Percentiles rank a stretch among this genome's conserved stretches.
phyloP scores from a whole-genome alignment of 2,113 vertebrate genomes.

The Sander vitreus region DNA sequence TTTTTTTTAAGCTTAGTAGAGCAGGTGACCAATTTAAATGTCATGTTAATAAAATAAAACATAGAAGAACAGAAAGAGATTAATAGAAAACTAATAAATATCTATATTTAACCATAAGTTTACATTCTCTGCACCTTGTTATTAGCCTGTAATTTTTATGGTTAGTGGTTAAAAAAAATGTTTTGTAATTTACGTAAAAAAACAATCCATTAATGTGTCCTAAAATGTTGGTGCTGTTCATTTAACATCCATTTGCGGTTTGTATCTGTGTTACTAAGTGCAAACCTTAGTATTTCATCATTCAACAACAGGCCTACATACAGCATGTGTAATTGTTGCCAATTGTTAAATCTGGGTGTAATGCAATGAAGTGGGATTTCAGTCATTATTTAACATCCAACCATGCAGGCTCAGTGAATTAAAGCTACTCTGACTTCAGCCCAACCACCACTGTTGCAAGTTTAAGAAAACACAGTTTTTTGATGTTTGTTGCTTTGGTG shows the following conservation, averaged over 20 bases:
- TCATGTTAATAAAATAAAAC: not conserved
- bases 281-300: not conserved
- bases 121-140: not conserved
- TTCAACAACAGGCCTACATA: not conserved
- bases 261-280: too few relatives aligned
- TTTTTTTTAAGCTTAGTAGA: not conserved
- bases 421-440: not conserved
- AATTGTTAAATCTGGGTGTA: not conserved
- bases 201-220: not conserved
- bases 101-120: not conserved
- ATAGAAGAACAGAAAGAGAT: not conserved
- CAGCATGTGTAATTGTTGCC: not conserved
- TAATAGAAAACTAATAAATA: not conserved
- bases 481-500: not conserved
- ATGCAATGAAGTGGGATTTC: not conserved
- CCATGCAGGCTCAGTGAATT: not conserved
- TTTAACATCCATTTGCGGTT: not conserved
- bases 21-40: not conserved
- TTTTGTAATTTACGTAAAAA: too few relatives aligned
- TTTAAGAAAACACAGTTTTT: not conserved
- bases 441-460: not conserved
- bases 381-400: not conserved
- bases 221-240: not conserved
- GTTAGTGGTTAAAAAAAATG: not conserved
- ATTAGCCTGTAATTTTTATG: not conserved